These are phyloP conservation scores for Halocynthia aurantium DNA, from an alignment of 23 tunicate genomes.

Conservation along the genomic window DNA sequence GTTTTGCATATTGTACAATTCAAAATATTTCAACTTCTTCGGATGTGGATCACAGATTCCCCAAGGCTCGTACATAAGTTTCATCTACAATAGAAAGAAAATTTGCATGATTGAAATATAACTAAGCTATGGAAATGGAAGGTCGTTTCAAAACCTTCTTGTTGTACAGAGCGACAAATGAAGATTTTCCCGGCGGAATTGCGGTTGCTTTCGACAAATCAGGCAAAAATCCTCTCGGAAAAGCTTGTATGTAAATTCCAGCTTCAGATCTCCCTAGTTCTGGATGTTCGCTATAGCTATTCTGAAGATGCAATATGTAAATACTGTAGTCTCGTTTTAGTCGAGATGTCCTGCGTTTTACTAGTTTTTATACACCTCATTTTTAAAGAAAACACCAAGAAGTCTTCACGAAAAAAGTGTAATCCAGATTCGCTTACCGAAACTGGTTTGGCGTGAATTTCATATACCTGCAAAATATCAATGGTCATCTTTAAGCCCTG, in stretches of 20 bases:
- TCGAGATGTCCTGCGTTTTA: not conserved
- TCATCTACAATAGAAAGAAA: constrained; percentile 8
- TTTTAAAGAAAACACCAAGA: too few relatives aligned
- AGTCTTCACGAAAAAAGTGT: too few relatives aligned
- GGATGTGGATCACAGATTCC: constrained; percentile 28
- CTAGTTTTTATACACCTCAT: too few relatives aligned
- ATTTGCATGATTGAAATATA: not conserved
- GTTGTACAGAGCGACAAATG: constrained; percentile 29
- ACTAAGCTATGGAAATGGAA: not conserved
- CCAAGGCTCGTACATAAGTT: constrained; percentile 48
- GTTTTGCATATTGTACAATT: constrained; percentile 27
- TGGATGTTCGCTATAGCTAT: constrained; percentile 32
- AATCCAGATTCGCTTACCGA: not conserved
- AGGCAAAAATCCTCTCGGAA: constrained; percentile 31
- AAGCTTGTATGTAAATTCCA: constrained; percentile 50
- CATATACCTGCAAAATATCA: constrained; percentile 37
- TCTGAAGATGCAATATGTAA: constrained; percentile 4
- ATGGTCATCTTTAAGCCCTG: constrained; percentile 33
- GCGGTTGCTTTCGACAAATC: constrained; percentile 19
- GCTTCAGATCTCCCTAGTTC: constrained; percentile 43
- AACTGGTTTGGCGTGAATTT: not conserved
- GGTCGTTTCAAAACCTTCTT: constrained; percentile 15
- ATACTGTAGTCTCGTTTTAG: not conserved
- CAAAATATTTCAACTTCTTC: constrained; percentile 22
- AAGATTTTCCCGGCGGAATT: constrained; percentile 37